Evolutionary conservation across 1,140 invertebrate genomes (phyloP).

Genomic region (Platyura marginata): DNA sequence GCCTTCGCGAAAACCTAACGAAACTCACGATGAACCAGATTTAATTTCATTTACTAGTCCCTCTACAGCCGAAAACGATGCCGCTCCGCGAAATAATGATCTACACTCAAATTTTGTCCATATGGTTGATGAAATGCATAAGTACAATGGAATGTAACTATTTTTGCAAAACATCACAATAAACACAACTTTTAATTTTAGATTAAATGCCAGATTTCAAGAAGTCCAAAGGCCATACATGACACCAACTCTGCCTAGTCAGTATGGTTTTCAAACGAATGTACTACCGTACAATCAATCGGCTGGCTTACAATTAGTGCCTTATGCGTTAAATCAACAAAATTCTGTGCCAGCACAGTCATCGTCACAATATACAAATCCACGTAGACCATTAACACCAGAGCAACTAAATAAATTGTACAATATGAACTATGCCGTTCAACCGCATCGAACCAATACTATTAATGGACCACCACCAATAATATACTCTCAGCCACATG

Average conservation of each 20-base stretch:
- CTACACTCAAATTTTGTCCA: conserved; percentile 29
- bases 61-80: background rate
- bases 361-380: conserved; percentile 5
- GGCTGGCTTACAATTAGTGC: conserved; percentile 15
- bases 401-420: conserved; percentile 20
- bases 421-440: conserved; percentile 10
- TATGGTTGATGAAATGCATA: conserved; percentile 33
- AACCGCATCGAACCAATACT: background rate
- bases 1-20: conserved; percentile 28
- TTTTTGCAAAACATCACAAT: no score
- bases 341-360: no score
- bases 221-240: no score
- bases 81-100: conserved; percentile 26
- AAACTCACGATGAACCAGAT: conserved; percentile 34
- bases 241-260: conserved; percentile 5
- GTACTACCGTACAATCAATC: background rate
- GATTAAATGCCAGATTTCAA: conserved; percentile 7
- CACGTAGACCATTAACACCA: conserved; percentile 14
- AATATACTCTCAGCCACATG: no score
- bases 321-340: conserved; percentile 6
- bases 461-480: no score
- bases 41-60: conserved; percentile 56
- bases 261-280: conserved; percentile 8
- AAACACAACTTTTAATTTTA: no score
- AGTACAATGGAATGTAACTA: no score